Percentiles rank a stretch among this genome's conserved stretches.
Evolutionary conservation across 2,797 vertebrate species (phyloP).

Genomic region (Macrochelys suwanniensis): DNA sequence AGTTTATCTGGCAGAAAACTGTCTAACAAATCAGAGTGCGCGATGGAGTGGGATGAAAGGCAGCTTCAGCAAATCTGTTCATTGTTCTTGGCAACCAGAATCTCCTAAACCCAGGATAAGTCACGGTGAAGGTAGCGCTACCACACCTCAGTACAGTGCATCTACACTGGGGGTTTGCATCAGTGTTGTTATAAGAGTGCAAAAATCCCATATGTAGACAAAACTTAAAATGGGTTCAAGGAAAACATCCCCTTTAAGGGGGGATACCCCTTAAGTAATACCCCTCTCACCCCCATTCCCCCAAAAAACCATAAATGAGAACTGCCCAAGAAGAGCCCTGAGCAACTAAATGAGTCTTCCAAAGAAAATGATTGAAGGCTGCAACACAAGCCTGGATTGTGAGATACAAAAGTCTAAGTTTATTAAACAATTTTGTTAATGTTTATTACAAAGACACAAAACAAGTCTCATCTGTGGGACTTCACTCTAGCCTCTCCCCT

Average conservation of each 20-base stretch:
- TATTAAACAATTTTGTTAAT: conserved; percentile 79
- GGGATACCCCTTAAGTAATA: not conserved
- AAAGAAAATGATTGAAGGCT: conserved; percentile 1
- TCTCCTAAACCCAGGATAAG: not conserved
- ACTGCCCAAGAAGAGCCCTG: not conserved
- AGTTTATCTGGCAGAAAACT: not conserved
- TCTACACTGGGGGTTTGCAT: not conserved
- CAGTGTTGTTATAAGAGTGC: not conserved
- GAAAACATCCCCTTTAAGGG: not conserved
- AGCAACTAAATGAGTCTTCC: not conserved
- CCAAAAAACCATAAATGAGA: not conserved
- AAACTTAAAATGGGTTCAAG: not conserved
- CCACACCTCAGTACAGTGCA: not conserved
- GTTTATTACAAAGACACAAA: conserved; percentile 78
- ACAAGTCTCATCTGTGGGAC: conserved; percentile 45
- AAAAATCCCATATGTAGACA: not conserved
- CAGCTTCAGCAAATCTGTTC: not conserved
- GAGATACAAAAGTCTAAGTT: conserved; percentile 82
- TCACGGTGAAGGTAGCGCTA: not conserved
- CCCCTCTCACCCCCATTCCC: not conserved
- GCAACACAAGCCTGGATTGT: conserved; percentile 8
- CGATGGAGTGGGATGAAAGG: not conserved
- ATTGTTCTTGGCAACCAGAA: not conserved
- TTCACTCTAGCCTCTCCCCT: conserved; percentile 3
- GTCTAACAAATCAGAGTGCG: accelerated